Evolutionary conservation across 2,797 vertebrate species (phyloP).

Genomic region (Melanotaenia parkinsoni): DNA sequence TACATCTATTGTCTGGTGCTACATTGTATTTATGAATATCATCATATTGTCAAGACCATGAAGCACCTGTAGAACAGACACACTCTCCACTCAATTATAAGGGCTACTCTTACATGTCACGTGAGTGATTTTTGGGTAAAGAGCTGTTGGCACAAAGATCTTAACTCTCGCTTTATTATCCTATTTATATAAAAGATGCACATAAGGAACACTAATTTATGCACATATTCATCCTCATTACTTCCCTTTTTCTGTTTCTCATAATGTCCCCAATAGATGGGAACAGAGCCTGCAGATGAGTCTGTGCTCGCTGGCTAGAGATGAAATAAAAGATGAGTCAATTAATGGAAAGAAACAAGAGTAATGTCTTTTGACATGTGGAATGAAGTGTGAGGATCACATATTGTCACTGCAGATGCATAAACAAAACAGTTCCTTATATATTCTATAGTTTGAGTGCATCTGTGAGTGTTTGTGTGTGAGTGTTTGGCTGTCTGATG

Average conservation of each 20-base stretch:
- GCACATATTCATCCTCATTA: conserved; percentile 33
- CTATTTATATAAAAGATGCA: conserved; percentile 16
- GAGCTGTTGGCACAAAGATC: conserved; percentile 6
- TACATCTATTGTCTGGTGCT: conserved; percentile 31
- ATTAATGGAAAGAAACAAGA: conserved; percentile 60
- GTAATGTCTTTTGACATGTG: conserved; percentile 62
- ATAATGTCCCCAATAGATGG: conserved; percentile 23
- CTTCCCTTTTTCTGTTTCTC: conserved; percentile 13
- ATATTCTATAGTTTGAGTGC: conserved; percentile 14
- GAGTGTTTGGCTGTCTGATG: conserved; percentile 29
- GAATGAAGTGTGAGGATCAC: conserved; percentile 64
- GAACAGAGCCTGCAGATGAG: conserved; percentile 40
- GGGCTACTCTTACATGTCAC: conserved; percentile 21
- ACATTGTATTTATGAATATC: conserved; percentile 47
- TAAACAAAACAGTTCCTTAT: conserved; percentile 39
- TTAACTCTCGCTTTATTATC: conserved; percentile 7
- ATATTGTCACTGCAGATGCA: conserved; percentile 54
- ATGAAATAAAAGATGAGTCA: conserved; percentile 68
- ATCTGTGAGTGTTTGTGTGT: conserved; percentile 9
- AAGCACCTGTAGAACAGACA: conserved; percentile 23
- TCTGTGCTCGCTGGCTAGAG: conserved; percentile 21
- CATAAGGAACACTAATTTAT: conserved; percentile 12
- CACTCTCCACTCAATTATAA: conserved; percentile 17
- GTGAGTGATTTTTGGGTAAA: conserved; percentile 19
- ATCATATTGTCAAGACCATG: conserved; percentile 34